Evolutionary conservation across 2,888 invertebrate genomes (phyloP).

Genomic region (Eutolmus rufibarbis): DNA sequence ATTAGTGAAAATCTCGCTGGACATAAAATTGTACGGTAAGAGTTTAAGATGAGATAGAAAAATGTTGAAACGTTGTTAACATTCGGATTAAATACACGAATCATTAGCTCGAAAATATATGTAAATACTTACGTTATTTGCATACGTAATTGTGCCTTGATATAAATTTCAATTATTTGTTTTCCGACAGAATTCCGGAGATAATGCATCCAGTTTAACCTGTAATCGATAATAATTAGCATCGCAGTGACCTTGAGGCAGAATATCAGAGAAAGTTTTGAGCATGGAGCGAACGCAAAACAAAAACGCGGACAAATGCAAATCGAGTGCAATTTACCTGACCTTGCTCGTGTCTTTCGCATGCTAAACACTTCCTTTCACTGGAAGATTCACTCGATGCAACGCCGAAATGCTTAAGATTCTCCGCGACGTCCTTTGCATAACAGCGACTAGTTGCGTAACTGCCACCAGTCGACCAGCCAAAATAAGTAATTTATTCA

Average conservation of each 20-base stretch:
- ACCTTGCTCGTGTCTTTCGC: slow-evolving; percentile 17
- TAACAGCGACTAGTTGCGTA: neutral
- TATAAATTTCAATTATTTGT: neutral
- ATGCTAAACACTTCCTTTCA: slow-evolving; percentile 8
- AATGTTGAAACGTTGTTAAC: too few species aligned
- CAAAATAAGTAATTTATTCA: slow-evolving; percentile 18
- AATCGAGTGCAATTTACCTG: neutral
- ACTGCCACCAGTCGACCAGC: neutral
- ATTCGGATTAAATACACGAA: too few species aligned
- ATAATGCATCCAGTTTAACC: neutral
- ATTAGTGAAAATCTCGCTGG: too few species aligned
- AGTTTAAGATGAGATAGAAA: too few species aligned
- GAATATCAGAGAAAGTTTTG: neutral
- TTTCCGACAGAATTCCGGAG: neutral
- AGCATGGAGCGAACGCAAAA: neutral
- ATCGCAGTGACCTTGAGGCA: neutral
- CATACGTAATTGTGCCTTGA: neutral
- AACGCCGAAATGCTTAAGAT: neutral
- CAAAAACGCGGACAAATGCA: neutral
- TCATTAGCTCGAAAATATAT: neutral
- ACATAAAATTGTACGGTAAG: too few species aligned
- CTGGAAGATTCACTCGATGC: neutral
- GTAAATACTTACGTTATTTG: neutral
- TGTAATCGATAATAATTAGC: neutral
- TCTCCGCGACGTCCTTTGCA: neutral